Evolutionary conservation across 2,113 vertebrate genomes (phyloP).

Genomic region (Myodes glareolus): DNA sequence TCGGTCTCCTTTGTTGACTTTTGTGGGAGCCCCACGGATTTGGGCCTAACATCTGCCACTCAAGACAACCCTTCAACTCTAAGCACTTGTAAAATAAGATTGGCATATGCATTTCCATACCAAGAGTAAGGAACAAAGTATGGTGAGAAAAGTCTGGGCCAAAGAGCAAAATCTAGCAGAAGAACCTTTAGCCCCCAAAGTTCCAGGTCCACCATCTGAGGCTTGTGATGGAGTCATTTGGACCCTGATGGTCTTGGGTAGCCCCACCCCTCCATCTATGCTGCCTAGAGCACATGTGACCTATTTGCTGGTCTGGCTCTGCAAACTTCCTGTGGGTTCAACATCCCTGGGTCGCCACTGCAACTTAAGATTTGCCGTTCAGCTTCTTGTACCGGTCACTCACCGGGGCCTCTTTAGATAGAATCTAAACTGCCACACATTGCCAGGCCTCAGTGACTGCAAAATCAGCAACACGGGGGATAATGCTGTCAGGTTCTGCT

Average conservation of each 20-base stretch:
- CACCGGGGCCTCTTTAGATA: background rate
- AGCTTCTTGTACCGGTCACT: no score
- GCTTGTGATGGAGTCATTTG: background rate
- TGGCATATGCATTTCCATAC: background rate
- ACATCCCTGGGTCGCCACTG: background rate
- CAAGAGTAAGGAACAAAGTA: background rate
- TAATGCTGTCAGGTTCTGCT: background rate
- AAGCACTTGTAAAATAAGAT: background rate
- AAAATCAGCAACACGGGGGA: background rate
- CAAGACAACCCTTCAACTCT: background rate
- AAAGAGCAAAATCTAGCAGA: background rate
- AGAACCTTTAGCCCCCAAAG: background rate
- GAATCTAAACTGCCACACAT: background rate
- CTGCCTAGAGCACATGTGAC: background rate
- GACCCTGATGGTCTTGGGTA: background rate
- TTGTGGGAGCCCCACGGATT: no score
- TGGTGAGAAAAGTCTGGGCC: background rate
- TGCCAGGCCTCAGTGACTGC: background rate
- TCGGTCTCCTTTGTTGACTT: no score
- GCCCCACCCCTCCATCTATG: no score
- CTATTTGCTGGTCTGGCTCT: background rate
- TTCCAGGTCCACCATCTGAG: background rate
- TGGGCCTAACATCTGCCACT: background rate
- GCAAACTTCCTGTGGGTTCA: background rate
- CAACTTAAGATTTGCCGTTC: background rate